These are phyloP conservation scores for Rhabdornis inornatus DNA, from an alignment of 2,113 vertebrate species.

Conservation along the genomic window DNA sequence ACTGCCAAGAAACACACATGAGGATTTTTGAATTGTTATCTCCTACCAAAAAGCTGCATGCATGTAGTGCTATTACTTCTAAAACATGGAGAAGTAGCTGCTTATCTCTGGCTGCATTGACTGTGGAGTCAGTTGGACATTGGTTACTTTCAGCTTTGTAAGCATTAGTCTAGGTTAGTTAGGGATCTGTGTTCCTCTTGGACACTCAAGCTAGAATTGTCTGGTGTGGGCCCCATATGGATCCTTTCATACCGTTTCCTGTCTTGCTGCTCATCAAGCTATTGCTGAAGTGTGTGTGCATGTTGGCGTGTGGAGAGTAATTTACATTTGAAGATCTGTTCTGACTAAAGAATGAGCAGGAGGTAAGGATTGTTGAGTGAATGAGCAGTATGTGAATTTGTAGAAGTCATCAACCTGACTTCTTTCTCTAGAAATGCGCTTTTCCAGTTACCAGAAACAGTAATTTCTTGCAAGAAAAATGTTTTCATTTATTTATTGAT, in stretches of 20 bases:
- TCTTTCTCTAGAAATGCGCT: background rate
- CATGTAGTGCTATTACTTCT: background rate
- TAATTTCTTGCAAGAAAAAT: background rate
- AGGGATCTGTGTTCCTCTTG: background rate
- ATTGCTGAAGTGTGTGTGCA: background rate
- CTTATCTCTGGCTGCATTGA: background rate
- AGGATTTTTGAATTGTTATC: background rate
- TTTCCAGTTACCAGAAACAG: background rate
- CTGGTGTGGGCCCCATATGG: background rate
- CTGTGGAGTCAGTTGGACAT: background rate
- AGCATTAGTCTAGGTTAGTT: background rate
- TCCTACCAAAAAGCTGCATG: background rate
- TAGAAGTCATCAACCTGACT: background rate
- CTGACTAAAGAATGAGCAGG: background rate
- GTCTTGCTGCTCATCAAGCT: background rate
- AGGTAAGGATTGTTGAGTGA: background rate
- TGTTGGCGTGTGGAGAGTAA: background rate
- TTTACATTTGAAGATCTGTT: background rate
- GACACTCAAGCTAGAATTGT: constrained; percentile 14
- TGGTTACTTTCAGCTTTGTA: constrained; percentile 33
- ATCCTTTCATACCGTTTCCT: background rate
- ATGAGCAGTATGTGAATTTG: background rate
- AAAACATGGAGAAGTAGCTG: background rate
- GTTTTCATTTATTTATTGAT: background rate
- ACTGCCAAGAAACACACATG: background rate